Conservation (phyloP, 2,888 invertebrate genomes). For the Pammene aurita region DNA sequence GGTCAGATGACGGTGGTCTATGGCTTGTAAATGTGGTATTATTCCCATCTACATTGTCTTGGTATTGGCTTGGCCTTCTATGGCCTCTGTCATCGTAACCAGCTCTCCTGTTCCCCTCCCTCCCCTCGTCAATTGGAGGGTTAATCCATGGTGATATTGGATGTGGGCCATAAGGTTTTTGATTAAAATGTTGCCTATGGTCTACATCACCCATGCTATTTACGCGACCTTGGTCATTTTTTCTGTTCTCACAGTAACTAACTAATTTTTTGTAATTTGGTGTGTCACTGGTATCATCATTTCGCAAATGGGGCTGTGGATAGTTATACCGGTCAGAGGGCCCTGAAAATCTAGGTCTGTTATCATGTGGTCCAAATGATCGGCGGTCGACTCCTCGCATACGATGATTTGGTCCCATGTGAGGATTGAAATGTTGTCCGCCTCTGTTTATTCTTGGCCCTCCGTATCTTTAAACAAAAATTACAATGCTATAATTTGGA, state of each 20-base stretch:
- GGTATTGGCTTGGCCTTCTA: constrained; percentile 50
- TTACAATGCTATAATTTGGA: not conserved
- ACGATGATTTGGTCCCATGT: constrained; percentile 50
- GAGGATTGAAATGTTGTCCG: constrained; percentile 51
- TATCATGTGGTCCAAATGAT: constrained; percentile 50
- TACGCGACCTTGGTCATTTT: constrained; percentile 50
- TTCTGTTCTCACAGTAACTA: constrained; percentile 51
- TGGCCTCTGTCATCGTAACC: constrained; percentile 55
- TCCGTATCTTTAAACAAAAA: constrained; percentile 26
- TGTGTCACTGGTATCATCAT: constrained; percentile 49
- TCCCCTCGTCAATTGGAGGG: constrained; percentile 50
- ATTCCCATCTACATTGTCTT: constrained; percentile 54
- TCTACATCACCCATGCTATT: constrained; percentile 74
- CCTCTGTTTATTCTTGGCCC: constrained; percentile 53
- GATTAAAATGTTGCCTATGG: constrained; percentile 54
- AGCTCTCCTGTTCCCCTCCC: constrained; percentile 49
- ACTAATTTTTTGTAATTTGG: constrained; percentile 47
- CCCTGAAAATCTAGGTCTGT: constrained; percentile 41
- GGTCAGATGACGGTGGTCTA: constrained; percentile 76
- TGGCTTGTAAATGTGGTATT: constrained; percentile 65
- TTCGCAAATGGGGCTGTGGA: constrained; percentile 51
- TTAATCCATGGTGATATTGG: constrained; percentile 56
- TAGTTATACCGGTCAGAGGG: constrained; percentile 50
- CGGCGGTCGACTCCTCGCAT: constrained; percentile 53
- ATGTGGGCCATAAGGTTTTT: constrained; percentile 48